These are phyloP conservation scores for Dromius quadrimaculatus DNA, from an alignment of 2,888 invertebrate species.

Conservation along the genomic window DNA sequence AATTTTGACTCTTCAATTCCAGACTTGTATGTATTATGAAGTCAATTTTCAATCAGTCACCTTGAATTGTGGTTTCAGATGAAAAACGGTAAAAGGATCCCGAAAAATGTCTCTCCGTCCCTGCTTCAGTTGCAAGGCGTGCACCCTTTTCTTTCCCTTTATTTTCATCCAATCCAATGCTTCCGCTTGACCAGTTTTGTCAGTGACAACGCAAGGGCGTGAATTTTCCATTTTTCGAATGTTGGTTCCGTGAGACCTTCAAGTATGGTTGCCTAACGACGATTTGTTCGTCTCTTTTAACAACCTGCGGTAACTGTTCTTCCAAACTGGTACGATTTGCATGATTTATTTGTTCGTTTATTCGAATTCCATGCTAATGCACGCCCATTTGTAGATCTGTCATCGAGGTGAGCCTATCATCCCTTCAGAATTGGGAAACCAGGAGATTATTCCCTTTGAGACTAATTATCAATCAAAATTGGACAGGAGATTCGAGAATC, in stretches of 20 bases:
- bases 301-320: conserved; percentile 15
- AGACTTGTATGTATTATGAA: too few relatives aligned
- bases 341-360: conserved; percentile 52
- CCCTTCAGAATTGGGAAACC: neutral
- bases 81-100: too few relatives aligned
- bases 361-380: conserved; percentile 50
- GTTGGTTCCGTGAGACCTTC: neutral
- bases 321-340: conserved; percentile 24
- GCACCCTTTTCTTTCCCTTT: conserved; percentile 21
- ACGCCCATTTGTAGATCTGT: conserved; percentile 46
- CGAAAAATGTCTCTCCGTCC: neutral
- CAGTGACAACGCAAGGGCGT: conserved; percentile 35
- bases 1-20: too few relatives aligned
- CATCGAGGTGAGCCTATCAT: conserved; percentile 7
- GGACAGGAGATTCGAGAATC: too few relatives aligned
- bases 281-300: conserved; percentile 24
- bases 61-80: too few relatives aligned
- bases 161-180: conserved; percentile 8
- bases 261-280: conserved; percentile 37
- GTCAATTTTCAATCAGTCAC: too few relatives aligned
- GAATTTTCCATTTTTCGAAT: conserved; percentile 41
- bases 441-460: too few relatives aligned
- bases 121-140: neutral
- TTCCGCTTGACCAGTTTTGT: conserved; percentile 20
- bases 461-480: too few relatives aligned